Evolutionary conservation across 2,797 vertebrate genomes (phyloP).

Genomic region (Simalia tracyae): DNA sequence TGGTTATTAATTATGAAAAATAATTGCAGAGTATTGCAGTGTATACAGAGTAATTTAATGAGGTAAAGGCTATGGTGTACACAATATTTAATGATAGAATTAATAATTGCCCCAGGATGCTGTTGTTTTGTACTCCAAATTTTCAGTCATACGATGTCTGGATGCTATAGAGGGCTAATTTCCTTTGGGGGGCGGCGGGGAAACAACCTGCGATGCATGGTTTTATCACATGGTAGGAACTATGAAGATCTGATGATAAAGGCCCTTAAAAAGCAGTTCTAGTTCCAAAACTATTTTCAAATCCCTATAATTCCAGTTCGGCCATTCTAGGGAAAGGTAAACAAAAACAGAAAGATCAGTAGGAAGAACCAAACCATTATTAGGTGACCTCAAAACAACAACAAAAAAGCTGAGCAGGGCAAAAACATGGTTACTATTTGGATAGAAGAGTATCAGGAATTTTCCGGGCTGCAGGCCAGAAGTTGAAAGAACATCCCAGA

Average conservation of each 20-base stretch:
- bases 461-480: neutral
- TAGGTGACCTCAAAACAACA: neutral
- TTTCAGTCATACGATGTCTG: neutral
- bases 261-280: neutral
- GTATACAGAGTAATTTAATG: neutral
- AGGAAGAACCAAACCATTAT: neutral
- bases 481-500: neutral
- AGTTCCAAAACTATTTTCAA: neutral
- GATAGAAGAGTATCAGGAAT: neutral
- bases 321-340: neutral
- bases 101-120: neutral
- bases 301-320: neutral
- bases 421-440: neutral
- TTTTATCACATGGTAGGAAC: neutral
- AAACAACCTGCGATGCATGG: neutral
- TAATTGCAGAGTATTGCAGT: conserved; percentile 8
- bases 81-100: neutral
- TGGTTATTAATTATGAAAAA: too few relatives aligned
- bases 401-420: neutral
- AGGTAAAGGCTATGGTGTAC: neutral
- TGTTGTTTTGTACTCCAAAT: neutral
- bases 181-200: neutral
- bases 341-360: neutral
- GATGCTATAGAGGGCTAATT: neutral
- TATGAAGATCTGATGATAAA: neutral